Conservation (phyloP, 1,140 invertebrate genomes). For the Vanessa tameamea region DNA sequence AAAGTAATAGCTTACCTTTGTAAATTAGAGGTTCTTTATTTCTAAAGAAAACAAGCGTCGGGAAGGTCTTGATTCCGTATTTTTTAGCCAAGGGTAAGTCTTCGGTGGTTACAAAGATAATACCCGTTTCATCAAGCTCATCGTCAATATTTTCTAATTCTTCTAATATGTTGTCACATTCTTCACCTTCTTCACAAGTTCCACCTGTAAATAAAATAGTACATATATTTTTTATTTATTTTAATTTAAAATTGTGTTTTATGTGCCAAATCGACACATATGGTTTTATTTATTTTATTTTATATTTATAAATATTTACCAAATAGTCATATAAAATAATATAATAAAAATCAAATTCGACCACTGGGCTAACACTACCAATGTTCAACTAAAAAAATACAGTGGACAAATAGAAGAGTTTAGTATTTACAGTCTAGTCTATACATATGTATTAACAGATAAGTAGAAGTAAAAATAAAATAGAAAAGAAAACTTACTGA, state of each 20-base stretch:
- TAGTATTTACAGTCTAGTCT: too few species aligned
- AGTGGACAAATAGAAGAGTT: too few species aligned
- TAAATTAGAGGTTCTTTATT: conserved; percentile 93
- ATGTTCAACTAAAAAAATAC: too few species aligned
- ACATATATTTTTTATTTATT: not conserved
- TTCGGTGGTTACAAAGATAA: conserved; percentile 96
- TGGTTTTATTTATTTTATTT: too few species aligned
- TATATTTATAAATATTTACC: too few species aligned
- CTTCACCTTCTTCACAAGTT: conserved; percentile 91
- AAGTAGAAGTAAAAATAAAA: not conserved
- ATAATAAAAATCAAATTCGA: too few species aligned
- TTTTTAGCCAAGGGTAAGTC: conserved; percentile 91
- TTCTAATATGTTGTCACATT: conserved; percentile 91
- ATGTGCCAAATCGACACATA: too few species aligned
- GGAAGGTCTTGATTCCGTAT: conserved; percentile 91
- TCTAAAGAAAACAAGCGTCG: conserved; percentile 93
- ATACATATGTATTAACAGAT: too few species aligned
- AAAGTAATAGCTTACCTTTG: conserved; percentile 69
- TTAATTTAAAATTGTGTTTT: too few species aligned
- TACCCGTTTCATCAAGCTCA: conserved; percentile 95
- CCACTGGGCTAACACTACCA: too few species aligned
- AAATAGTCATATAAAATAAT: too few species aligned
- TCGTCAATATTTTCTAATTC: conserved; percentile 96
- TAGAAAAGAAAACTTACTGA: conserved; percentile 85
- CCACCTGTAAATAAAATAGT: conserved; percentile 82